A percentile compares a stretch with the other conserved stretches of the same genome.
These are phyloP conservation scores for Cheilosia urbana DNA, from an alignment of 2,888 invertebrate genomes.

Conservation along the genomic window DNA sequence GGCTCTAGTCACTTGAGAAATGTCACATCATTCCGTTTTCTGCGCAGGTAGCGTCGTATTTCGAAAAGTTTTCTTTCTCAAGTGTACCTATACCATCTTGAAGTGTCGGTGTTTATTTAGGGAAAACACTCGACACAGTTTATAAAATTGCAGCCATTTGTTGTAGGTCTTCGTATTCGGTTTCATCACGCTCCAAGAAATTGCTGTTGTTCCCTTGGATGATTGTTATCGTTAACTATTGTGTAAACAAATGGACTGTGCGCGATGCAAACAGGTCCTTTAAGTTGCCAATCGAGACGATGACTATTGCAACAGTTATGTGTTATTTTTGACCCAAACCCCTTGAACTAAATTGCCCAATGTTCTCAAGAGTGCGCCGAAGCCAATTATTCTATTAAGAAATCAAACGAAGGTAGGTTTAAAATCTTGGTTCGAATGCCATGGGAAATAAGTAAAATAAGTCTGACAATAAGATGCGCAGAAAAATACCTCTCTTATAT, in stretches of 20 bases:
- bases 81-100: neutral
- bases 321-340: neutral
- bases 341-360: constrained; percentile 43
- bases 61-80: neutral
- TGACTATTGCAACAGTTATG: constrained; percentile 27
- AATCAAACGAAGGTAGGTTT: neutral
- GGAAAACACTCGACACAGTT: constrained; percentile 66
- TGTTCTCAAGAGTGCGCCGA: neutral
- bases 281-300: neutral
- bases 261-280: constrained; percentile 36
- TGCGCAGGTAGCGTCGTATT: constrained; percentile 57
- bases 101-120: constrained; percentile 55
- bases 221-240: constrained; percentile 45
- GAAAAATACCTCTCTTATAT: no score
- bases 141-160: constrained; percentile 52
- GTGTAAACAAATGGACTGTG: constrained; percentile 7
- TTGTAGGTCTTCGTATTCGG: constrained; percentile 31
- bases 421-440: no score
- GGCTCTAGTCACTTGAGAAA: constrained; percentile 25
- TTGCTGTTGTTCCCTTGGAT: constrained; percentile 20
- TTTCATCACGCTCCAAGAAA: constrained; percentile 45
- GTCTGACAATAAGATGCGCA: no score
- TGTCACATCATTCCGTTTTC: constrained; percentile 55
- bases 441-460: no score
- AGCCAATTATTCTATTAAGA: constrained; percentile 63